phyloP scores from a whole-genome alignment of 2,888 invertebrate genomes.

The Metallyticus violacea region DNA sequence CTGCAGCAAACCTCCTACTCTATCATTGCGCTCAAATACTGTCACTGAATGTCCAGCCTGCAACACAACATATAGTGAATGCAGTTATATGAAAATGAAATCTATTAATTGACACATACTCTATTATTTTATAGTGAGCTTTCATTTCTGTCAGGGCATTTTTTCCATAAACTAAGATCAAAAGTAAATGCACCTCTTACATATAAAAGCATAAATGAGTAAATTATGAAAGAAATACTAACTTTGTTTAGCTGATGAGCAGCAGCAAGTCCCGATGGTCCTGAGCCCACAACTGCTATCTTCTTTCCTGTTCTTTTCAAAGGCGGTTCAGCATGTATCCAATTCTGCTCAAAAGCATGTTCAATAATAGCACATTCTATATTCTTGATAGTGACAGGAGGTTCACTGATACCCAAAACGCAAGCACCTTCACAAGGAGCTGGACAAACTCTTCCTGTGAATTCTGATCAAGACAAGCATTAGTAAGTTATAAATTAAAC shows the following conservation, averaged over 20 bases:
- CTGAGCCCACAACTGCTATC: slow-evolving; percentile 90
- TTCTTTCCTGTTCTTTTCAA: slow-evolving; percentile 70
- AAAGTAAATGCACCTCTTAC: too few relatives aligned
- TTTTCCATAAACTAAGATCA: too few relatives aligned
- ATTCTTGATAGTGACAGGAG: slow-evolving; percentile 97
- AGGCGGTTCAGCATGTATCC: slow-evolving; percentile 85
- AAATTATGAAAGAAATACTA: too few relatives aligned
- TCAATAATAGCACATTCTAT: slow-evolving; percentile 99
- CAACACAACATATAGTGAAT: too few relatives aligned
- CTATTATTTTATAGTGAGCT: too few relatives aligned
- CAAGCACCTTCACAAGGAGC: slow-evolving; percentile 99
- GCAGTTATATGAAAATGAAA: too few relatives aligned
- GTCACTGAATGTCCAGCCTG: slow-evolving; percentile 93
- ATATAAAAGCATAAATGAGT: too few relatives aligned
- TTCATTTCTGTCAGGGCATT: too few relatives aligned
- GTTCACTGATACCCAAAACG: slow-evolving; percentile 92
- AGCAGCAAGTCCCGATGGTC: slow-evolving; percentile 92
- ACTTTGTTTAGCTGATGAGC: slow-evolving; percentile 93
- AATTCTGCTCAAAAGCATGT: slow-evolving; percentile 93
- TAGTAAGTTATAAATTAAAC: too few relatives aligned
- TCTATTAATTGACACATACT: too few relatives aligned
- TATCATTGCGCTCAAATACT: slow-evolving; percentile 95
- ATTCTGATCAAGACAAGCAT: slow-evolving; percentile 58
- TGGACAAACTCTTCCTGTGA: slow-evolving; percentile 90
- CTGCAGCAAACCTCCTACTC: slow-evolving; percentile 89